These are phyloP conservation scores for Mormyrus lacerda DNA, from an alignment of 2,113 vertebrate genomes.

Conservation along the genomic window DNA sequence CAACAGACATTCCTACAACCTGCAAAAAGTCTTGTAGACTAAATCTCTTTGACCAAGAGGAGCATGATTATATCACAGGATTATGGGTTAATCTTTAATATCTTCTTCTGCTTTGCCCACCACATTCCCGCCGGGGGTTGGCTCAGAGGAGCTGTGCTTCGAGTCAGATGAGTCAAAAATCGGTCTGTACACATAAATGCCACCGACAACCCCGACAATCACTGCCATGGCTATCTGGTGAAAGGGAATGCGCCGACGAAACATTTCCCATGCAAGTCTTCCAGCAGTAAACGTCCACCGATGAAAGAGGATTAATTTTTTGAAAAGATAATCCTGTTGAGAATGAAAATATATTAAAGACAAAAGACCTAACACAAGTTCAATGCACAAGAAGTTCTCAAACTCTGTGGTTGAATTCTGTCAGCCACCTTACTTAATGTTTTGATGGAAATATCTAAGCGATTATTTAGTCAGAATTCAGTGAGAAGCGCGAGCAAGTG, in stretches of 20 bases:
- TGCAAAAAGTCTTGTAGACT: neutral
- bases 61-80: neutral
- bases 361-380: neutral
- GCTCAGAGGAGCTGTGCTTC: slow-evolving; percentile 30
- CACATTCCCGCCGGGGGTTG: slow-evolving; percentile 22
- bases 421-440: neutral
- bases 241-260: slow-evolving; percentile 59
- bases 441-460: neutral
- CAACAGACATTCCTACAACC: neutral
- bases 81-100: slow-evolving; percentile 4
- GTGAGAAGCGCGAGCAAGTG: neutral
- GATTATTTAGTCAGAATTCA: neutral
- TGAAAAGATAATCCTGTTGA: neutral
- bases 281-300: neutral
- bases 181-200: slow-evolving; percentile 80
- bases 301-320: neutral
- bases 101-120: neutral
- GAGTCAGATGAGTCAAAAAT: slow-evolving; percentile 47
- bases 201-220: slow-evolving; percentile 69
- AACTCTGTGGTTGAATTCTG: neutral
- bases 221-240: slow-evolving; percentile 55
- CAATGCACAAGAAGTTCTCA: neutral
- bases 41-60: neutral
- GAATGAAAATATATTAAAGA: neutral
- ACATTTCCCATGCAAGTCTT: slow-evolving; percentile 34